Conservation (phyloP, 2,888 invertebrate genomes). For the Eumacrocentrus americanus region DNA sequence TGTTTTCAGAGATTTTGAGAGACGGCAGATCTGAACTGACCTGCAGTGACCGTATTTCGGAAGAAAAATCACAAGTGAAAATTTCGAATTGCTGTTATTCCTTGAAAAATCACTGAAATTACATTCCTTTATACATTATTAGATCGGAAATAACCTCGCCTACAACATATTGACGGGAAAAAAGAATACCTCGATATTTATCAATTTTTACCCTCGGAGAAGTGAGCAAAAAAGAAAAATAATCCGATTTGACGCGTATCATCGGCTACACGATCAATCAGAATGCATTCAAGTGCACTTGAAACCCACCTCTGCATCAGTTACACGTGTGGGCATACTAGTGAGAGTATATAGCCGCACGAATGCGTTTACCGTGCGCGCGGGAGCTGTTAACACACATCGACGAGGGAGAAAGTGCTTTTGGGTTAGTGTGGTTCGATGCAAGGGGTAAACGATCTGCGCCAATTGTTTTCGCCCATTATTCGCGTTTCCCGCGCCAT, state of each 20-base stretch:
- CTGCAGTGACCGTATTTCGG: too few species aligned
- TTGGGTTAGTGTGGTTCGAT: constrained; percentile 7
- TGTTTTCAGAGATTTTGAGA: too few species aligned
- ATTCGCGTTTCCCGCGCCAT: constrained; percentile 30
- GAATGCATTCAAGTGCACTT: constrained; percentile 15
- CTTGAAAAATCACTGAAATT: too few species aligned
- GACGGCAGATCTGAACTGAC: too few species aligned
- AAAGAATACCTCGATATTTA: too few species aligned
- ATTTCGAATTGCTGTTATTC: too few species aligned
- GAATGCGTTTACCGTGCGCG: constrained; percentile 19
- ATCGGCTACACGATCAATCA: constrained; percentile 12
- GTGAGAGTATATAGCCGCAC: constrained; percentile 1
- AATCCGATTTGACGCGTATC: neutral
- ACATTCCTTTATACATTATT: too few species aligned
- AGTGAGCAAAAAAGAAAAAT: neutral
- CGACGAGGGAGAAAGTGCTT: constrained; percentile 2
- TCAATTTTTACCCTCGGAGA: too few species aligned
- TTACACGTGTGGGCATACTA: neutral
- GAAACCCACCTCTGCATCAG: constrained; percentile 4
- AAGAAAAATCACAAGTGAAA: too few species aligned
- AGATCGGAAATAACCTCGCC: too few species aligned
- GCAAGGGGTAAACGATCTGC: constrained; percentile 43
- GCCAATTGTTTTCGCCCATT: constrained; percentile 46
- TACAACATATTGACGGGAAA: too few species aligned
- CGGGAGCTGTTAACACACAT: neutral